phyloP scores from a whole-genome alignment of 2,888 invertebrate species.

The Orchesellides sinensis region DNA sequence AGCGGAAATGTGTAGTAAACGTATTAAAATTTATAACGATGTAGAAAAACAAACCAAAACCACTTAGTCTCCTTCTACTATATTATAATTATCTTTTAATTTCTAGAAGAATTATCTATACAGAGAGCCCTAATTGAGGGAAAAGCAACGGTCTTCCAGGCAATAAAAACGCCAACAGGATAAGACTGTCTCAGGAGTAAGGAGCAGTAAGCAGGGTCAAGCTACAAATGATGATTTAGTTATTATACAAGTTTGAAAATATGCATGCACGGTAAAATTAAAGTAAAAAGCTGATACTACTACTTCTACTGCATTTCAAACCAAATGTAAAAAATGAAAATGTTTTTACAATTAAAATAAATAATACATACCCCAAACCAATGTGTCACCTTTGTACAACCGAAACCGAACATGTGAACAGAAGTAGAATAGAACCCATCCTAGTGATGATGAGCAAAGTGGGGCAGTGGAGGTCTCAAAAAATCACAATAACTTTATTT shows the following conservation, averaged over 20 bases:
- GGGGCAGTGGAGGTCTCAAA: too few relatives aligned
- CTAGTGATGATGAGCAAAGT: too few relatives aligned
- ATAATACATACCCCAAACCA: conserved; percentile 74
- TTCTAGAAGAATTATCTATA: too few relatives aligned
- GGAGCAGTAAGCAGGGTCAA: neutral
- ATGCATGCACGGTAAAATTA: neutral
- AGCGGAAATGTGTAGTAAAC: conserved; percentile 34
- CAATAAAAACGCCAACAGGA: conserved; percentile 20
- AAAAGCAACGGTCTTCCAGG: conserved; percentile 57
- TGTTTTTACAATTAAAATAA: neutral
- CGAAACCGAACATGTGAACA: conserved; percentile 44
- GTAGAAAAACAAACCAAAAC: neutral
- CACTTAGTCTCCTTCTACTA: too few relatives aligned
- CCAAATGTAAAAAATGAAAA: neutral
- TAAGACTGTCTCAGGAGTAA: neutral
- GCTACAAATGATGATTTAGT: neutral
- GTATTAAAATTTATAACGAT: neutral
- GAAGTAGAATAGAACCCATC: conserved; percentile 56
- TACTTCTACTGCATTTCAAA: neutral
- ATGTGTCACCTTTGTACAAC: conserved; percentile 71
- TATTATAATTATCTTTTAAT: too few relatives aligned
- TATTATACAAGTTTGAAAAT: conserved; percentile 1
- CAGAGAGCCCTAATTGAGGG: too few relatives aligned
- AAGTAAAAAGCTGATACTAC: neutral
- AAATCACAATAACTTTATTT: too few relatives aligned